Evolutionary conservation across 1,140 invertebrate genomes (phyloP), one percentile per base, ranked within the genome.

Genomic region (Cephus cinctus): DNA sequence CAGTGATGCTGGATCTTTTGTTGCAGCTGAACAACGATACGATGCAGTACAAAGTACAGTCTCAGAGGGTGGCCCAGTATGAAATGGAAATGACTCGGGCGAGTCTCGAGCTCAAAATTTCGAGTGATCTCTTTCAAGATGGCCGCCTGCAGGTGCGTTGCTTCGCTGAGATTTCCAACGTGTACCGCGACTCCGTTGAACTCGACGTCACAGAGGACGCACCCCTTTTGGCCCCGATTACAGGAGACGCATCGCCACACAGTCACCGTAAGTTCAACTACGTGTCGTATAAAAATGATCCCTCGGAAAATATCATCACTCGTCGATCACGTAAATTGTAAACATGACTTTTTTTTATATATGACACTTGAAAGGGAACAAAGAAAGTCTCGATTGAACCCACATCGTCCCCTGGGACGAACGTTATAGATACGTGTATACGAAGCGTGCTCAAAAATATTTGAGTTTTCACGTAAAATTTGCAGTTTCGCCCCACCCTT

Each of bases 191-290:
- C 19, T 65, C 67, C 1, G 59, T 54, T 4, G 63, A 69, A 19
- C 54, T 67, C 2, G 65, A 70, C 11, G 60, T 77, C 12, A 55
- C 52, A n/a, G 70, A 74, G 42, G 73, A 74, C 15, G 56, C 52
- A 2, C 73, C 72, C 1, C 62, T 67, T 22, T 54, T 74, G 21
- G 70, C 73, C 19, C 67, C 70, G 2, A 77, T 75, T 45, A 77
- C 71, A 4, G 69, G 70, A 4, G 68, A 74, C 48, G 71, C 73
- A 4, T 69, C 66, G 5, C 65, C 71, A 0, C 71, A 71, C 16
- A 69, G 62, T 42, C 60, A 61, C 16, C 62, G 73, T 76, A 54
- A 75, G 74, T 73, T 53, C 5, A 18, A 15, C 8, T 36, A 11
- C 34, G 4, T 15, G 12, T n/a, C n/a, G n/a, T n/a, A n/a, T n/a